Conservation (phyloP, 2,797 vertebrate genomes). For the Pyrocephalus nanus region DNA sequence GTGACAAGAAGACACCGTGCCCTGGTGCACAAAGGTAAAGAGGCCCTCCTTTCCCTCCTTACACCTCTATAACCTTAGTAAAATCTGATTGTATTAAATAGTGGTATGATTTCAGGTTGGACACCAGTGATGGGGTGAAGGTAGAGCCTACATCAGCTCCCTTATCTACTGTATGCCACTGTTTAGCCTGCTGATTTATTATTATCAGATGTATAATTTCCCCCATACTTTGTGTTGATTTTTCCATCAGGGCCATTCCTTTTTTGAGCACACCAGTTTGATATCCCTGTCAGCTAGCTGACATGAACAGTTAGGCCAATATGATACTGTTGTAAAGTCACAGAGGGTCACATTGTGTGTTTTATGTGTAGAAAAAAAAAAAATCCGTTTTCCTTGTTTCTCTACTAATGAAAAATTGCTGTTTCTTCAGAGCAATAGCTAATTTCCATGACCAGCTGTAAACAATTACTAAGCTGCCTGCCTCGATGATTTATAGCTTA, state of each 20-base stretch:
- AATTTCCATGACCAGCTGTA: constrained; percentile 44
- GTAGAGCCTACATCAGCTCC: not conserved
- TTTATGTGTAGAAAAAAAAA: not conserved
- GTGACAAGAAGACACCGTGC: not conserved
- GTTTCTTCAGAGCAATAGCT: constrained; percentile 1
- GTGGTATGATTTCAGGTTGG: not conserved
- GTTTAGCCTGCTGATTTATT: not conserved
- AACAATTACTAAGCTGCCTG: constrained; percentile 52
- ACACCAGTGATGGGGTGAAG: not conserved
- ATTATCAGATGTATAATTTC: not conserved
- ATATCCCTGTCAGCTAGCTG: not conserved
- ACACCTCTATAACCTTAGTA: not conserved
- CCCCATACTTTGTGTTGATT: not conserved
- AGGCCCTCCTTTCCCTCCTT: not conserved
- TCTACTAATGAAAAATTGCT: not conserved
- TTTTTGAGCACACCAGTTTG: not conserved
- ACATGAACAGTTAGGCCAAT: not conserved
- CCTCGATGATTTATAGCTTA: constrained; percentile 42
- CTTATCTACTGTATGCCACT: not conserved
- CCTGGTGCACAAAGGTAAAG: not conserved
- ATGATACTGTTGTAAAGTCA: not conserved
- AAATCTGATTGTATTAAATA: not conserved
- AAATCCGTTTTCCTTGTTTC: not conserved
- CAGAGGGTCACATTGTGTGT: not conserved
- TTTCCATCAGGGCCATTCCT: not conserved